Conservation (phyloP, 2,797 vertebrate genomes). For the Sebastes kiyomatsui region DNA sequence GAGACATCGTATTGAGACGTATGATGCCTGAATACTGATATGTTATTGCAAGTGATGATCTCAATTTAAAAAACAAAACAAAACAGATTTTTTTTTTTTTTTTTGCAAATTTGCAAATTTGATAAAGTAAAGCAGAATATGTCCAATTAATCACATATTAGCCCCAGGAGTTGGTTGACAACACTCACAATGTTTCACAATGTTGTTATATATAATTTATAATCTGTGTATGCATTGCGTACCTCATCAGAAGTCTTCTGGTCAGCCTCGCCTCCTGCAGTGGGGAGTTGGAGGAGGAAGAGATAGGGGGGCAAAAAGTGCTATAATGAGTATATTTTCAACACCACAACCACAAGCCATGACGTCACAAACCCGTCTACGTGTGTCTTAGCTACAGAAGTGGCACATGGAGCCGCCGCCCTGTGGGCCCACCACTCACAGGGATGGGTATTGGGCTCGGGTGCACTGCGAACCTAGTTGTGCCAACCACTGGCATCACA, state of each 20-base stretch:
- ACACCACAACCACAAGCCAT: not conserved
- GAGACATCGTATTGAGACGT: not conserved
- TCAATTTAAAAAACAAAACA: not conserved
- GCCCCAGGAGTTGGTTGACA: not conserved
- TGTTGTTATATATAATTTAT: not conserved
- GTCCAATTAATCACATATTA: not conserved
- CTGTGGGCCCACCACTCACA: not conserved
- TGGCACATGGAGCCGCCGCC: not conserved
- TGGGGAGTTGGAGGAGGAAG: not conserved
- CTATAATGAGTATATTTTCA: not conserved
- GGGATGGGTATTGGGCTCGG: not conserved
- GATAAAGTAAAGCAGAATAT: not conserved
- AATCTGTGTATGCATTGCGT: not conserved
- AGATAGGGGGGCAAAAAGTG: not conserved
- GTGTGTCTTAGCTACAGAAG: not conserved
- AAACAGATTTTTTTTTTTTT: not conserved
- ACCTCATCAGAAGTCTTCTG: constrained; percentile 60
- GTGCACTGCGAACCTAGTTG: not conserved
- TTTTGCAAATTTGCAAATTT: not conserved
- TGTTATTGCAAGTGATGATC: not conserved
- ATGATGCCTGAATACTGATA: not conserved
- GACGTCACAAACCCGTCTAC: not conserved
- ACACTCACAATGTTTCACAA: not conserved
- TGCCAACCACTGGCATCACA: not conserved
- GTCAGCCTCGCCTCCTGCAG: constrained; percentile 41